These are phyloP conservation scores for Hydrochoerus hydrochaeris DNA, from an alignment of 2,113 vertebrate genomes.

Conservation along the genomic window DNA sequence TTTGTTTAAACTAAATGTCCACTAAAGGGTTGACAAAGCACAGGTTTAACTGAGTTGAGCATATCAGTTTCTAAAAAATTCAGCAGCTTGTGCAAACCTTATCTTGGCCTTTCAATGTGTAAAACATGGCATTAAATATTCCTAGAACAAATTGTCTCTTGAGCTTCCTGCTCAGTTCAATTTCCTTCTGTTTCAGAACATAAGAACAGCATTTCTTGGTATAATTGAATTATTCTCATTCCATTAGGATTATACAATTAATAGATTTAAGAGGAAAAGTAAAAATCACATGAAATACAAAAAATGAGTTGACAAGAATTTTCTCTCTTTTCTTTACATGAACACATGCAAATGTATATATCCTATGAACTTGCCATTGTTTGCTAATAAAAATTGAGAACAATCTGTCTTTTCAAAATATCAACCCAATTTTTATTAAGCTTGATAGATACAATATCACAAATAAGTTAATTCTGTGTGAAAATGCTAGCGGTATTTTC, in stretches of 20 bases:
- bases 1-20: constrained; percentile 34
- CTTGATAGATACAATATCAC: neutral
- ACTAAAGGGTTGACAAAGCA: neutral
- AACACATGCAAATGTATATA: neutral
- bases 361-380: neutral
- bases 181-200: constrained; percentile 34
- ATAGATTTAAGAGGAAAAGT: neutral
- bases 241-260: constrained; percentile 31
- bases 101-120: constrained; percentile 32
- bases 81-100: constrained; percentile 19
- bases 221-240: constrained; percentile 11
- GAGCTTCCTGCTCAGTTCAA: constrained; percentile 8
- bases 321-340: neutral
- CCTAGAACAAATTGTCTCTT: constrained; percentile 32
- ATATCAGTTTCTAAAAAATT: neutral
- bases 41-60: neutral
- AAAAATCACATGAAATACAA: constrained; percentile 22
- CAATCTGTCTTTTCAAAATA: neutral
- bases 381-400: neutral
- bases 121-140: constrained; percentile 48
- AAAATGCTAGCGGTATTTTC: neutral
- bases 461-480: neutral
- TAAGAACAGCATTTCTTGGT: neutral
- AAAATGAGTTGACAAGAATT: neutral
- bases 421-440: neutral